Evolutionary conservation across 2,113 vertebrate genomes (phyloP), one percentile per base, ranked within the genome.

Genomic region (Edolisoma coerulescens): DNA sequence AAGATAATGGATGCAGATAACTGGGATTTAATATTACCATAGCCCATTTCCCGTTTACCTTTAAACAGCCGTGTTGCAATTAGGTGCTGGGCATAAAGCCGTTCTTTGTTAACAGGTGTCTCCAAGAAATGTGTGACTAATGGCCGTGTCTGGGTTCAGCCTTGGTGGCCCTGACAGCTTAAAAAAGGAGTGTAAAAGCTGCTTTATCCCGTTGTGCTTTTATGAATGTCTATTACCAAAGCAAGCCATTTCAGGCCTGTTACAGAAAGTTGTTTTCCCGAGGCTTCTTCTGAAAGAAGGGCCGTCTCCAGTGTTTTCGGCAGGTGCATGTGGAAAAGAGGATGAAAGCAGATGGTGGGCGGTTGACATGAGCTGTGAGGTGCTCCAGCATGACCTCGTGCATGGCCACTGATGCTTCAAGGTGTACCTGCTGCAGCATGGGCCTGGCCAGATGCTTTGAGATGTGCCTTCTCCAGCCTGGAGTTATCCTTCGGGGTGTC

Each of bases 1-100:
- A 27, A 95, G 95, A 95, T 97, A 97, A 89, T 33, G 50, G 32
- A 37, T 65, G 45, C 61, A 92, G 95, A 97, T 97, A 97, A 82
- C 86, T 20, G 57, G 42, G 61, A 75, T 91, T 91, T 90, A 65
- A 92, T 88, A 63, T 91, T 91, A 33, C 76, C 4, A 1, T 54
- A 3, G 27, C 50, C n/a, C 53, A 2, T 74, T 94, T 97, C 85
- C 95, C 33, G 56, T 90, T 82, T 95, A 89, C 96, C 91, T 96
- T 96, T 79, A 93, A 83, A 73, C 88, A 86, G 65, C 53, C 17
- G 1, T 77, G 69, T 68, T 81, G 83, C 84, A 79, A 41, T 73
- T 37, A 68, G 78, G 45, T 42, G 41, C 84, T n/a, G 88, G 63
- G 42, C 54, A 50, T 67, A 69, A 88, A 91, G 68, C 71, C 6